These are phyloP conservation scores for Pyrocephalus nanus DNA, from an alignment of 2,797 vertebrate genomes.

Conservation along the genomic window DNA sequence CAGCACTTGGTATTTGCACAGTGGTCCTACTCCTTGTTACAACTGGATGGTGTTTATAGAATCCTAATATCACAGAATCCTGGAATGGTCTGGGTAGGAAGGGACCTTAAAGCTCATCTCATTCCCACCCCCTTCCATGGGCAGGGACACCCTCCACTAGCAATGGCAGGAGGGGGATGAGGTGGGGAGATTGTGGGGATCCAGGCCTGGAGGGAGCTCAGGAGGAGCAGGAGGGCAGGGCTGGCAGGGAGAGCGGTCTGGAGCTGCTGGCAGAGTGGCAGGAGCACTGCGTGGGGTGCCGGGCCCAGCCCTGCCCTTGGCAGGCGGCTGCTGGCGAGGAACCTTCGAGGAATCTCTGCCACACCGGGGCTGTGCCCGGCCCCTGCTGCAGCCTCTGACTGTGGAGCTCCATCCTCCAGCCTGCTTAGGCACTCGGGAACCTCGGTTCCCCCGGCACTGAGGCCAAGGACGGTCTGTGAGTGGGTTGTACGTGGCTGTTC, in stretches of 20 bases:
- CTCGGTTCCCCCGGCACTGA: background rate
- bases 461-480: fast-evolving
- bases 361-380: background rate
- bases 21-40: fast-evolving
- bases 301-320: background rate
- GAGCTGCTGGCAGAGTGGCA: background rate
- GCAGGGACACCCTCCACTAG: background rate
- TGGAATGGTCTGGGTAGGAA: background rate
- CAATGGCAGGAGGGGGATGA: fast-evolving
- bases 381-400: background rate
- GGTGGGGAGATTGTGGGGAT: fast-evolving
- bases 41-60: fast-evolving
- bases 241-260: background rate
- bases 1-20: background rate
- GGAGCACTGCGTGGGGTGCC: background rate
- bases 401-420: background rate
- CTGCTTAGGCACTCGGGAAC: fast-evolving
- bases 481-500: background rate
- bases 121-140: background rate
- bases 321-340: background rate
- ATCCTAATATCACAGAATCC: background rate
- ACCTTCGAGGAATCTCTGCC: background rate
- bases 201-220: background rate
- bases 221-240: background rate
- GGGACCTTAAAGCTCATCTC: fast-evolving